Base-by-base conservation (phyloP, 2,888 invertebrate genomes). In the Phyllotreta striolata region DNA sequence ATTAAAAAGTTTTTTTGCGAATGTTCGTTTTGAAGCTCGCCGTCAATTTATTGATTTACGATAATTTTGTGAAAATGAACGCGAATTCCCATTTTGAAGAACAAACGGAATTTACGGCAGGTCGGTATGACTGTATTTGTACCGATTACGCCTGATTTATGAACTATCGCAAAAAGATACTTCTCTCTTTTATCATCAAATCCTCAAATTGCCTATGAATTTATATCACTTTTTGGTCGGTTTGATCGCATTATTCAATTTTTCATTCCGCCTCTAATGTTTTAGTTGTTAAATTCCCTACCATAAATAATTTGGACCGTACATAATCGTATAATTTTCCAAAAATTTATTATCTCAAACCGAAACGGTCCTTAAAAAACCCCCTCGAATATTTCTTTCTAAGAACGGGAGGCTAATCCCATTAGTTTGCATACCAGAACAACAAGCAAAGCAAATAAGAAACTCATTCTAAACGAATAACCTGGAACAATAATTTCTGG, bases 41-140 rank as follows among this genome's bases (percentile, higher is more conserved):
- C 75, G 80, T 79, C 80, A 77, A 24, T 24, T 71, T 76, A 75
- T 76, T 79, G 79, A 80, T 80, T 80, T 80, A 80, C 80, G 80
- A 76, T 79, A 80, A 80, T 80, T 80, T 80, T 77, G 80, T 79
- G 80, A 79, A 79, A 80, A 80, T 80, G 79, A 79, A 79, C 79
- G 80, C 76, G 74, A 76, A 79, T 79, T 78, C 78, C 79, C 78
- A 77, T 79, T 80, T 79, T 79, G 79, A 79, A 79, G 80, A 79
- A 80, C 79, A 77, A 77, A 77, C 76, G 76, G 76, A 79, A 80
- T 79, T 80, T 79, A 80, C 77, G 74, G 77, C 74, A 69, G 74
- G 71, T 74, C 72, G 74, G 71, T 76, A 73, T 75, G 75, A 74
- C 74, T 73, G 74, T 70, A 76, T 75, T 76, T 75, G 75, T 73